phyloP scores from a whole-genome alignment of 2,113 vertebrate genomes.

The Poicephalus meyeri region DNA sequence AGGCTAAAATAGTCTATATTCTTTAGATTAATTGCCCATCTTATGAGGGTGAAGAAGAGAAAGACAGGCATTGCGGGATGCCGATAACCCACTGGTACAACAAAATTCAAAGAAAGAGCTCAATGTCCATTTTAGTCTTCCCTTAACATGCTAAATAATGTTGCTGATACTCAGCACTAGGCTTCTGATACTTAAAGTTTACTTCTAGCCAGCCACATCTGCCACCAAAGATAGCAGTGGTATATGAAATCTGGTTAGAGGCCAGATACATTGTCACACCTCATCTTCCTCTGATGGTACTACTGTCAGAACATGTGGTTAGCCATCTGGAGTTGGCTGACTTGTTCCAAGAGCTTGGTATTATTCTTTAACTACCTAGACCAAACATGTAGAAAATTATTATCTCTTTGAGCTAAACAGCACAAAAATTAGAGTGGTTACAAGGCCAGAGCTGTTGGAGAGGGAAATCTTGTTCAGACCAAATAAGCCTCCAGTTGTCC shows the following conservation, averaged over 20 bases:
- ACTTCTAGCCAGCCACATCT: neutral
- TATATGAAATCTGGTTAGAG: neutral
- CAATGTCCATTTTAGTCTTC: neutral
- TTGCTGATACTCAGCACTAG: neutral
- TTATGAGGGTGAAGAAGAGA: neutral
- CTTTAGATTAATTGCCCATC: neutral
- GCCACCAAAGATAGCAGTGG: neutral
- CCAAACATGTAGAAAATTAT: neutral
- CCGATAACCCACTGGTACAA: neutral
- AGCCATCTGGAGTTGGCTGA: neutral
- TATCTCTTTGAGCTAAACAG: neutral
- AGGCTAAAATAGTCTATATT: neutral
- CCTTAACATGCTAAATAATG: neutral
- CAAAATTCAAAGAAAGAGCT: neutral
- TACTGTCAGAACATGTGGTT: neutral
- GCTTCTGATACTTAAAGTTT: neutral
- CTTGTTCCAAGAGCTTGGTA: neutral
- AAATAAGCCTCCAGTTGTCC: neutral
- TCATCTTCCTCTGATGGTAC: neutral
- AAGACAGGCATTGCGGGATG: neutral
- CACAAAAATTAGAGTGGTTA: neutral
- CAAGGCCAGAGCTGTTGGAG: neutral
- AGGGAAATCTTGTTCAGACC: neutral
- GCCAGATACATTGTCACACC: neutral
- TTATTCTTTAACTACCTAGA: neutral